phyloP scores from a whole-genome alignment of 2,888 invertebrate species.

The Athalia circularis region DNA sequence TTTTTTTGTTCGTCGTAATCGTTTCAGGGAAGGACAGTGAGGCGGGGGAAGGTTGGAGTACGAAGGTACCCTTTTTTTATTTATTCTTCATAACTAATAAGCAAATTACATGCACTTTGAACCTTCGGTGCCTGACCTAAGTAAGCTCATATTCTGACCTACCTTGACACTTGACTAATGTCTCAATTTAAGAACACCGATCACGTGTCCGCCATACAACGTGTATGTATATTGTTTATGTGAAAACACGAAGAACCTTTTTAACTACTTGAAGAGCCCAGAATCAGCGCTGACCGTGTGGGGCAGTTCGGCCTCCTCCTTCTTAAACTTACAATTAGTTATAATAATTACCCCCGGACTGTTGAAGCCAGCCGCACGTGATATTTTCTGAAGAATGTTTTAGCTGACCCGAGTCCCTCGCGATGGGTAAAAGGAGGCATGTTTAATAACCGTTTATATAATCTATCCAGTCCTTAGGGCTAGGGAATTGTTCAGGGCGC shows the following conservation, averaged over 20 bases:
- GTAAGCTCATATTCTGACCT: constrained; percentile 1
- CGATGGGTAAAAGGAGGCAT: constrained; percentile 21
- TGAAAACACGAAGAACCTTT: not conserved
- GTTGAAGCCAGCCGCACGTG: constrained; percentile 2
- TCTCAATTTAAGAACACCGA: constrained; percentile 52
- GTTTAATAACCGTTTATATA: constrained; percentile 40
- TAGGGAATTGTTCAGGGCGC: too few relatives aligned
- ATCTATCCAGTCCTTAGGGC: constrained; percentile 7
- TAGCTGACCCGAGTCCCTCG: too few relatives aligned
- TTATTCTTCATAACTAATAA: constrained; percentile 1
- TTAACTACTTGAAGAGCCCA: too few relatives aligned
- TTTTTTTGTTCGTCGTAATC: too few relatives aligned
- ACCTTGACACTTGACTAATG: constrained; percentile 50
- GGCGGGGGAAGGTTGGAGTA: too few relatives aligned
- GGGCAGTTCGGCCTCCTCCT: too few relatives aligned
- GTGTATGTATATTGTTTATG: not conserved
- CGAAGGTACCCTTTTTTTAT: not conserved
- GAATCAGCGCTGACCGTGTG: too few relatives aligned
- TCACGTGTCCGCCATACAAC: not conserved
- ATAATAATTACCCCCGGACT: constrained; percentile 54
- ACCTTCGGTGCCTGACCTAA: not conserved
- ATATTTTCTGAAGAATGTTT: constrained; percentile 19
- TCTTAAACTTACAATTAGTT: constrained; percentile 52
- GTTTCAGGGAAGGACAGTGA: too few relatives aligned
- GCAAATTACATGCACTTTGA: not conserved